Evolutionary conservation across 2,113 vertebrate species (phyloP), one percentile per base, ranked within the genome.

Genomic region (Ascaphus truei): DNA sequence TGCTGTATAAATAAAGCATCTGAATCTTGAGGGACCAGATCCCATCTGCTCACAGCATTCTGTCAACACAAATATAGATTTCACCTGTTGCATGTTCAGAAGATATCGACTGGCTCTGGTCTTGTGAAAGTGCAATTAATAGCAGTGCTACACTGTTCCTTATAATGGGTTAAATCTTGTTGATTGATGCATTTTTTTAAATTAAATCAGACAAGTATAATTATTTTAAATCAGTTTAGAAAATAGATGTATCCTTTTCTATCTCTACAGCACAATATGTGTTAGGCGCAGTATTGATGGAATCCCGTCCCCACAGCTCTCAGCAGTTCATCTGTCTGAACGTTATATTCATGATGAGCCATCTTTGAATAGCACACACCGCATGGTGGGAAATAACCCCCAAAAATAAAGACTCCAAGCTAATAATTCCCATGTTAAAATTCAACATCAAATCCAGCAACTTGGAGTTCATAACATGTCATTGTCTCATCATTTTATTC

Each of bases 271-370:
- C 50, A 37, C 3, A 53, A 43, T 2, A 11, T 53, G 25, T 37
- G 25, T 12, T 43, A 56, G 45, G 63, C 30, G 16, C 18, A 55
- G 36, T 56, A 56, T 67, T 20, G 51, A 67, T 67, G 56, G 7
- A 31, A 51, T 45, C 23, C 26, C 31, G 37, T 55, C 27, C 26
- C 36, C 20, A 39, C 51, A 56, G 36, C 7, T n/a, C 34, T 33
- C 36, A 45, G 9, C 39, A 56, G 51, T 56, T 67, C 34, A 43
- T 56, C 27, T 67, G 56, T 56, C 36, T 23, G 56, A 67, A 53
- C 41, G 16, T 56, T 33, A 12, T 23, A 33, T 10, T 45, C 63
- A 43, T 23, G 63, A 51, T 67, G 63, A 56, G 51, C 34, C 37
- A 45, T 12, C 29, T 55, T 56, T 13, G 63, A 56, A 25, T 6